phyloP scores from a whole-genome alignment of 2,113 vertebrate genomes.

The Elephantulus edwardii region DNA sequence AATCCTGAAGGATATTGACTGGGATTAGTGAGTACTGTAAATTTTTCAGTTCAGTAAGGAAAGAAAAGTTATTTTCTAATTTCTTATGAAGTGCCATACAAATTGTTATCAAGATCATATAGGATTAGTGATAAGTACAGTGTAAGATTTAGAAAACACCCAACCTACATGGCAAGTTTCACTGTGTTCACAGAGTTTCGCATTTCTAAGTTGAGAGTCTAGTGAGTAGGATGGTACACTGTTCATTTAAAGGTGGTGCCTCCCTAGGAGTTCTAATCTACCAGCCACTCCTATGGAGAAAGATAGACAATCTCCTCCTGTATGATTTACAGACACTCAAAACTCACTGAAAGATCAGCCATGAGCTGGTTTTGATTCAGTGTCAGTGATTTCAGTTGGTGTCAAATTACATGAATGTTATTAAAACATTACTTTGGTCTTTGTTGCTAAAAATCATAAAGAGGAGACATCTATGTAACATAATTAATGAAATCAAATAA shows the following conservation, averaged over 20 bases:
- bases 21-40: background rate
- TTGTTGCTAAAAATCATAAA: background rate
- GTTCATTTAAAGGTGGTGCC: too few species aligned
- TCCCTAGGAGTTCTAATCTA: too few species aligned
- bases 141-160: background rate
- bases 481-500: too few species aligned
- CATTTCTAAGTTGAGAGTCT: background rate
- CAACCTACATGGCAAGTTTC: background rate
- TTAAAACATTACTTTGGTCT: background rate
- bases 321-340: too few species aligned
- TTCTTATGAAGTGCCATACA: background rate
- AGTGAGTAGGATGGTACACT: too few species aligned
- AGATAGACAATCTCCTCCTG: too few species aligned
- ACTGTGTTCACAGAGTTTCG: background rate
- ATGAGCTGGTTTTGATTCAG: too few species aligned
- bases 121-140: background rate
- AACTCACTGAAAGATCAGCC: too few species aligned
- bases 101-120: background rate
- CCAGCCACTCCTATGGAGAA: too few species aligned
- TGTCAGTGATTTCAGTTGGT: too few species aligned
- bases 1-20: background rate
- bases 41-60: background rate
- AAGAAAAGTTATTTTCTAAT: background rate
- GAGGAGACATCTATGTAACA: background rate
- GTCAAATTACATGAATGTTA: background rate